Base-by-base conservation (phyloP, 2,113 vertebrate species). In the Prietella phreatophila region DNA sequence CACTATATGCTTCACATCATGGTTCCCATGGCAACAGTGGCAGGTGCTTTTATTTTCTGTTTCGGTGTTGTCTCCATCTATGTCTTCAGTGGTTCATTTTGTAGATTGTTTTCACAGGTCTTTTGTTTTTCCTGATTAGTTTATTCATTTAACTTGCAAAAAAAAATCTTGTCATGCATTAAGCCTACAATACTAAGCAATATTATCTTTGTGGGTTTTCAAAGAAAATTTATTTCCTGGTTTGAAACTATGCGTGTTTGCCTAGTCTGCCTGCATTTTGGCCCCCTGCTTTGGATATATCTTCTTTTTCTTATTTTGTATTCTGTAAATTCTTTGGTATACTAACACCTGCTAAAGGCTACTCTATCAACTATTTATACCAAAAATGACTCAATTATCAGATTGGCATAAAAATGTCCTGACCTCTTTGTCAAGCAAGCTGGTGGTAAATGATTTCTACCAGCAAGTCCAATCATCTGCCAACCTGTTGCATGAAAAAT, bases 21-120 rank as follows among this genome's bases (percentile, higher is more conserved):
- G 27, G 78, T 80, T 80, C 25, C 78, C 53, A 80, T 10, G 78
- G 78, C 53, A 80, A 80, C 78, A 80, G 50, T 1, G 15, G 53
- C 78, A 80, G 78, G 50, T 80, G 78, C 78, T 80, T 80, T 80
- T 80, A 80, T 80, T 80, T 80, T 80, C 27, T 56, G 15, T 80
- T 56, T 80, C n/a, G 7, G 14, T 80, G 53, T 80, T 30, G 78
- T 56, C n/a, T 80, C n/a, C 47, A 53, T 55, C 78, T 67, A n/a
- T 67, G 75, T 53, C 13, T 1, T 53, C 22, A 8, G 47, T 53
- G 47, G 4, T 79, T 53, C 75, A 79, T 79, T 53, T 53, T 17
- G 11, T 50, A 50, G 42, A 78, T 78, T 78, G 25, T 27, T 47
- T 27, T 78, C 50, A 79, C 14, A 19, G 76, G 6, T 33, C 78